Evolutionary conservation across 2,888 invertebrate species (phyloP).

Genomic region (Spilosoma lubricipeda): DNA sequence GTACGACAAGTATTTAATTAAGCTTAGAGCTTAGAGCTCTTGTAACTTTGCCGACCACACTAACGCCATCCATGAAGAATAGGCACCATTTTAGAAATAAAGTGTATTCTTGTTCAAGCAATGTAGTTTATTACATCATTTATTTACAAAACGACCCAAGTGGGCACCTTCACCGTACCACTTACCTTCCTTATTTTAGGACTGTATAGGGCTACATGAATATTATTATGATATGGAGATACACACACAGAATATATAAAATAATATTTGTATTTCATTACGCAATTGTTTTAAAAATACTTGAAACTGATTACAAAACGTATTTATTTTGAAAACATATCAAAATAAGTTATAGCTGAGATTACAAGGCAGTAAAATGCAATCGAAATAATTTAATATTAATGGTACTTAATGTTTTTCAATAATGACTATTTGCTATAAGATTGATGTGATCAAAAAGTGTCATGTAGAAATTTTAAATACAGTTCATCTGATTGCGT

Average conservation of each 20-base stretch:
- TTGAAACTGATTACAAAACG: conserved; percentile 1
- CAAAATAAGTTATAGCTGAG: conserved; percentile 9
- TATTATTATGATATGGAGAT: not conserved
- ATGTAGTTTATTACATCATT: conserved; percentile 71
- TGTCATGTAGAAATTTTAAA: conserved; percentile 66
- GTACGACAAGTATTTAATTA: conserved; percentile 62
- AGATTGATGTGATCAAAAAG: conserved; percentile 65
- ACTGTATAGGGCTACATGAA: conserved; percentile 12
- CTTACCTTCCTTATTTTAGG: conserved; percentile 8
- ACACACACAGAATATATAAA: not conserved
- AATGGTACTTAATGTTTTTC: conserved; percentile 18
- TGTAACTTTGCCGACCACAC: conserved; percentile 56
- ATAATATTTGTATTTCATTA: not conserved
- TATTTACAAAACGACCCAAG: conserved; percentile 57
- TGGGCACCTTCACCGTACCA: conserved; percentile 17
- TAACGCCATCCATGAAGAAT: conserved; percentile 70
- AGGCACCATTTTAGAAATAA: conserved; percentile 68
- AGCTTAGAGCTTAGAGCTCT: conserved; percentile 47
- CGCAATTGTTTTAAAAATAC: not conserved
- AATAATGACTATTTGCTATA: conserved; percentile 49
- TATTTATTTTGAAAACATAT: conserved; percentile 15
- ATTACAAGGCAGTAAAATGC: conserved; percentile 21
- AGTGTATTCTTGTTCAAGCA: conserved; percentile 68
- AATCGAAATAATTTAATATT: conserved; percentile 20
- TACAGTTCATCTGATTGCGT: conserved; percentile 69